Conservation (phyloP, 1,140 invertebrate genomes). For the Neuroterus valhalla region DNA sequence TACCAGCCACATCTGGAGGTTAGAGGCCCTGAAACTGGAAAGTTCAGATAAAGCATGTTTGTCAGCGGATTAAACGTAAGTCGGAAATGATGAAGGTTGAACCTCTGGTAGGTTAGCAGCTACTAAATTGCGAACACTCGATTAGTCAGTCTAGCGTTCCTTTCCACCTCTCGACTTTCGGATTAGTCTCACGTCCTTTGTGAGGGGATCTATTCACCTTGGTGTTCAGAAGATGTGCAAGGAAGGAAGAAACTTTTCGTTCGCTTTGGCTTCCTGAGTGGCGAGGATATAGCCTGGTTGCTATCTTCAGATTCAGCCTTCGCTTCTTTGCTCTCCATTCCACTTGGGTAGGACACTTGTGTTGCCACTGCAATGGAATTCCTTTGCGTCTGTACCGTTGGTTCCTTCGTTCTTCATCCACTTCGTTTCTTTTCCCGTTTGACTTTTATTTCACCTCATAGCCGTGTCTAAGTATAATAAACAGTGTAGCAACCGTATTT, state of each 20-base stretch:
- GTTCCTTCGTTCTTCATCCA: conserved; percentile 7
- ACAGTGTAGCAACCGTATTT: conserved; percentile 2
- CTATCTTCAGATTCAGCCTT: neutral
- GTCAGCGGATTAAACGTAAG: conserved; percentile 27
- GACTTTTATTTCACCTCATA: conserved; percentile 11
- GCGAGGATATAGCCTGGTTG: neutral
- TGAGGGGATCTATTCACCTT: conserved; percentile 39
- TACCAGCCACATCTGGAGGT: conserved; percentile 6
- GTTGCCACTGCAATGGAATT: conserved; percentile 46
- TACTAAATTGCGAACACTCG: conserved; percentile 40
- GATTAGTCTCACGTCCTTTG: conserved; percentile 53
- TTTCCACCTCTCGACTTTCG: conserved; percentile 40
- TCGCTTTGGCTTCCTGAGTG: conserved; percentile 15
- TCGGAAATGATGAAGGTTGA: neutral
- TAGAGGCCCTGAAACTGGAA: conserved; percentile 2
- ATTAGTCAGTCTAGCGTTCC: conserved; percentile 49
- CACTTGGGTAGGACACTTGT: conserved; percentile 36
- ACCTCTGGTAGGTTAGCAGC: neutral
- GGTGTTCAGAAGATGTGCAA: conserved; percentile 34
- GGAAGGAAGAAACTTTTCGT: conserved; percentile 21
- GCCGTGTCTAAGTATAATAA: conserved; percentile 9
- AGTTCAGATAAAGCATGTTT: conserved; percentile 39
- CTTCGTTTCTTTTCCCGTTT: neutral
- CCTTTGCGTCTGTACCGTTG: conserved; percentile 41
- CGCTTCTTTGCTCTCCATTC: conserved; percentile 30